These are phyloP conservation scores for Serripes groenlandicus DNA, from an alignment of 2,888 invertebrate species.

Conservation along the genomic window DNA sequence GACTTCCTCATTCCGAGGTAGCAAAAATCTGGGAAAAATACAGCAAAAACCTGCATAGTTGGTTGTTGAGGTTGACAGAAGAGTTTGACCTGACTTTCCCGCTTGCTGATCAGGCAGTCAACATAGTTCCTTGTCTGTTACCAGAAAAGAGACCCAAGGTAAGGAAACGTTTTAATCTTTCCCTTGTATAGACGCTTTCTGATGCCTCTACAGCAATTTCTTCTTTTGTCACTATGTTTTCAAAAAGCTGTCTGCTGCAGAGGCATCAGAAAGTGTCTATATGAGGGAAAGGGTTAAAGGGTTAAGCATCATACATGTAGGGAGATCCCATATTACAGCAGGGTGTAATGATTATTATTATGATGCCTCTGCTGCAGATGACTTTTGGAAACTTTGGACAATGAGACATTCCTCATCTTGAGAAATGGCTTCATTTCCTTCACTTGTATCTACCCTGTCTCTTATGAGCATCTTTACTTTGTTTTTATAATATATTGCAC, in stretches of 20 bases:
- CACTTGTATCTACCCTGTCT: not conserved
- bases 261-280: no score
- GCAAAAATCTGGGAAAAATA: constrained; percentile 83
- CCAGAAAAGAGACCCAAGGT: constrained; percentile 84
- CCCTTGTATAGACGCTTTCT: no score
- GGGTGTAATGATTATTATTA: not conserved
- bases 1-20: constrained; percentile 81
- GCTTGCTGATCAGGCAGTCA: constrained; percentile 77
- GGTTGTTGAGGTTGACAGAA: constrained; percentile 85
- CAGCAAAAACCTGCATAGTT: constrained; percentile 77
- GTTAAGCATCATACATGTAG: not conserved
- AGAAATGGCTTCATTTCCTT: not conserved
- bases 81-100: constrained; percentile 86
- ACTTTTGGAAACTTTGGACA: not conserved
- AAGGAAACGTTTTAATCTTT: no score
- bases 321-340: not conserved
- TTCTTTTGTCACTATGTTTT: no score
- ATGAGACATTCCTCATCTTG: not conserved
- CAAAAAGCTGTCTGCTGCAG: no score
- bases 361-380: not conserved
- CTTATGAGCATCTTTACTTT: no score
- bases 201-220: no score
- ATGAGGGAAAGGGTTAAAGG: no score
- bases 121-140: constrained; percentile 86
- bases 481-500: no score